phyloP scores from a whole-genome alignment of 2,797 vertebrate genomes.

The Galagoides demidoff region DNA sequence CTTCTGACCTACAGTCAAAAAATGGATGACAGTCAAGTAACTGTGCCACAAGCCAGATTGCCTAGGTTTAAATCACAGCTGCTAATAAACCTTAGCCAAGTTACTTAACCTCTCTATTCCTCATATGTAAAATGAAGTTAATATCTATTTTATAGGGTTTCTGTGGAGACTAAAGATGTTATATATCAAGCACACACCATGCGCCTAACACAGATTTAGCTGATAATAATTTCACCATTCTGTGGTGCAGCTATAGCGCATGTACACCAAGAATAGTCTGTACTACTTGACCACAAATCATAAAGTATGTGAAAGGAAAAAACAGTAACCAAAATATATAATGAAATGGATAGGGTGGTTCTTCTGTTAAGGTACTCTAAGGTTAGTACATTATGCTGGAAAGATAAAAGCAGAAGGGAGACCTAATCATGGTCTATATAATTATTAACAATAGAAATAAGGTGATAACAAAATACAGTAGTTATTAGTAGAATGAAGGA shows the following conservation, averaged over 20 bases:
- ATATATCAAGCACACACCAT: neutral
- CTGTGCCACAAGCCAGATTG: neutral
- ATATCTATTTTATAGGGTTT: neutral
- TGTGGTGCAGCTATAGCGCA: neutral
- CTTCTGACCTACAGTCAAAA: constrained; percentile 2
- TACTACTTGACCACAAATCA: constrained; percentile 21
- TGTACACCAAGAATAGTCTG: neutral
- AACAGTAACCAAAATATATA: neutral
- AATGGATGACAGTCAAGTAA: neutral
- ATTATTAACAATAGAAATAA: neutral
- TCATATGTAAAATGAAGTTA: constrained; percentile 30
- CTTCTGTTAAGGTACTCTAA: constrained; percentile 16
- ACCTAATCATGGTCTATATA: constrained; percentile 11
- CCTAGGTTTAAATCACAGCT: neutral
- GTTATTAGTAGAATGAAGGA: neutral
- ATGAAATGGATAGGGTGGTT: neutral
- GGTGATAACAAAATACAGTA: neutral
- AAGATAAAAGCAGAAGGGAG: constrained; percentile 37
- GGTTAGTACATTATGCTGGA: neutral
- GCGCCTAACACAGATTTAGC: neutral
- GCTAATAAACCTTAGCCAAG: constrained; percentile 47
- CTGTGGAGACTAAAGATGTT: neutral
- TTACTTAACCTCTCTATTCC: constrained; percentile 49
- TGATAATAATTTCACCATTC: constrained; percentile 3
- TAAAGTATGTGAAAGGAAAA: constrained; percentile 24